Base-by-base conservation (phyloP, 2,888 invertebrate genomes). In the Dascillus cervinus region DNA sequence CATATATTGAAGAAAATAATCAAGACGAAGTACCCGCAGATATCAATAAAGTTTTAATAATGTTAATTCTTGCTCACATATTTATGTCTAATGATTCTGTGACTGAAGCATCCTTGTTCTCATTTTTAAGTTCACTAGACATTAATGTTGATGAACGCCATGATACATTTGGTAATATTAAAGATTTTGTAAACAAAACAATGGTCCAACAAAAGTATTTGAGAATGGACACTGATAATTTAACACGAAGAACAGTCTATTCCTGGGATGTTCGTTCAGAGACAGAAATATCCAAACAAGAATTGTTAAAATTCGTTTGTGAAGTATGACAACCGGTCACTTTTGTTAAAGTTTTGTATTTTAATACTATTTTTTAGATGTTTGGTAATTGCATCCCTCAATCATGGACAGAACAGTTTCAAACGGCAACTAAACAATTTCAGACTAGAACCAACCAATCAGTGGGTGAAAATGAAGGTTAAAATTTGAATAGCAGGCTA, bases 121-220 rank as follows among this genome's bases (percentile, higher is more conserved):
- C 22, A n/a, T 40, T 40, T 32, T 23, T 40, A 6, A 17, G 15
- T 13, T 25, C 34, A 3, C 3, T 40, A 4, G 8, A 31, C 10
- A 33, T 40, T 10, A 32, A 37, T 23, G 22, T 25, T 5, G 34
- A 34, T 6, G 25, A 15, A 11, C 30, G 14, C 6, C 34, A 37
- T 11, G 13, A 25, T 9, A 3, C 37, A 1, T 40, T 40, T 34
- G 40, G 40, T 2, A 40, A 40, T 8, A 34, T 40, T 9, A 40
- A 37, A 17, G 34, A 28, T 6, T 40, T 34, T 37, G 11, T 40
- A 10, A 15, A 8, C 6, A 12, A 12, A 3, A 28, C 27, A 4
- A 37, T 40, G 40, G 37, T 40, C 3, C 30, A 40, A 9, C 40
- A 40, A 13, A 40, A 22, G 13, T 40, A 37, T 32, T 25, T 40